A percentile compares a stretch with the other conserved stretches of the same genome.
Evolutionary conservation across 2,888 invertebrate species (phyloP).

Genomic region (Tupiocoris notatus): DNA sequence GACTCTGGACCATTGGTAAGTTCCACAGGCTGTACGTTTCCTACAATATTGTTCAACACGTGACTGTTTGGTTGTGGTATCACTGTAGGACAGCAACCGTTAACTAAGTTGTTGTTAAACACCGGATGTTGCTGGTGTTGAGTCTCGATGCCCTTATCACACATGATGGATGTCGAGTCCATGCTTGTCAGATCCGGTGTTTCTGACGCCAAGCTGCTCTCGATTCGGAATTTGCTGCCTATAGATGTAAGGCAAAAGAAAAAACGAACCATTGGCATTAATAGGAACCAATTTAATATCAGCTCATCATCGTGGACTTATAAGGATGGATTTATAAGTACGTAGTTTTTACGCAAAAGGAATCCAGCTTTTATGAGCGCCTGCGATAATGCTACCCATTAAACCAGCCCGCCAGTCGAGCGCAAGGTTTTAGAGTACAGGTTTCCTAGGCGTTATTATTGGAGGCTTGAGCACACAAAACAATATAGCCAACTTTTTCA

Average conservation of each 20-base stretch:
- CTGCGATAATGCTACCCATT: no score
- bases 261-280: no score
- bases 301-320: neutral
- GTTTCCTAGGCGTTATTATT: no score
- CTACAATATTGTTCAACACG: neutral
- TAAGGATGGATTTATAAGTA: no score
- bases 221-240: slow-evolving; percentile 46
- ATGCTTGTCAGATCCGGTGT: slow-evolving; percentile 49
- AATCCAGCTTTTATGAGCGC: no score
- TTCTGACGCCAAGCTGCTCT: slow-evolving; percentile 46
- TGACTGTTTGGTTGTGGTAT: neutral
- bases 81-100: neutral
- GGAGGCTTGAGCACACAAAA: no score
- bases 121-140: slow-evolving; percentile 41
- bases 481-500: no score
- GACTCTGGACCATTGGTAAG: slow-evolving; percentile 49
- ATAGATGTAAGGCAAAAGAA: no score
- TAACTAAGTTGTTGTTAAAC: neutral
- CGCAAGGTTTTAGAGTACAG: no score
- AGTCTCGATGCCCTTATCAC: slow-evolving; percentile 43
- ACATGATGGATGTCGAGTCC: slow-evolving; percentile 46
- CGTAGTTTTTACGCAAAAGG: no score
- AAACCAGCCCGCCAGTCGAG: no score
- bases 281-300: neutral
- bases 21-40: slow-evolving; percentile 43